These are phyloP conservation scores for Odontothrips loti DNA, from an alignment of 2,888 invertebrate genomes.

Conservation along the genomic window DNA sequence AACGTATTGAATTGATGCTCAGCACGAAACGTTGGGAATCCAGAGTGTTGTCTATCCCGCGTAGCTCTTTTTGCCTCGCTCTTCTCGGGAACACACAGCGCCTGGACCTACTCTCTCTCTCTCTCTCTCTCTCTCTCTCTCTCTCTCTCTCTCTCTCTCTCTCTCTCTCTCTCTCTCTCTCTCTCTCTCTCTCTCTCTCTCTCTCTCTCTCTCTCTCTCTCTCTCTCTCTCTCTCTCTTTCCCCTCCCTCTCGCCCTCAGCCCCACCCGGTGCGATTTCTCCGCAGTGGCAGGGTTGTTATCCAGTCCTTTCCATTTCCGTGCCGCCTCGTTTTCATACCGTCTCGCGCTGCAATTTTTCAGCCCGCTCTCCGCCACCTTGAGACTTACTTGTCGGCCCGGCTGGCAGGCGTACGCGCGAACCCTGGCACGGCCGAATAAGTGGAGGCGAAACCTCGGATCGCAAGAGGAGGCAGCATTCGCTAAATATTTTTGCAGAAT, in stretches of 20 bases:
- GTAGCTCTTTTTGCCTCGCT: not conserved
- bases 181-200: not conserved
- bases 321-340: not conserved
- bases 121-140: not conserved
- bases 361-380: not conserved
- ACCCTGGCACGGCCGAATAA: too few species aligned
- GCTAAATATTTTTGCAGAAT: too few species aligned
- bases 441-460: too few species aligned
- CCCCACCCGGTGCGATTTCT: not conserved
- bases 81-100: not conserved
- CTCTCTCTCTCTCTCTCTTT: not conserved
- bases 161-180: not conserved
- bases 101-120: not conserved
- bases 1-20: slow-evolving; percentile 14
- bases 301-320: not conserved
- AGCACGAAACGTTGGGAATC: slow-evolving; percentile 8
- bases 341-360: not conserved
- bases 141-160: not conserved
- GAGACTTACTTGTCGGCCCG: too few species aligned
- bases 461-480: too few species aligned
- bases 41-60: not conserved
- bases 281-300: slow-evolving; percentile 7
- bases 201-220: not conserved
- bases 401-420: too few species aligned
- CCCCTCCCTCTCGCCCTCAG: not conserved